A percentile compares a stretch with the other conserved stretches of the same genome.
Conservation (phyloP, 2,888 invertebrate genomes). For the Xestia c-nigrum region DNA sequence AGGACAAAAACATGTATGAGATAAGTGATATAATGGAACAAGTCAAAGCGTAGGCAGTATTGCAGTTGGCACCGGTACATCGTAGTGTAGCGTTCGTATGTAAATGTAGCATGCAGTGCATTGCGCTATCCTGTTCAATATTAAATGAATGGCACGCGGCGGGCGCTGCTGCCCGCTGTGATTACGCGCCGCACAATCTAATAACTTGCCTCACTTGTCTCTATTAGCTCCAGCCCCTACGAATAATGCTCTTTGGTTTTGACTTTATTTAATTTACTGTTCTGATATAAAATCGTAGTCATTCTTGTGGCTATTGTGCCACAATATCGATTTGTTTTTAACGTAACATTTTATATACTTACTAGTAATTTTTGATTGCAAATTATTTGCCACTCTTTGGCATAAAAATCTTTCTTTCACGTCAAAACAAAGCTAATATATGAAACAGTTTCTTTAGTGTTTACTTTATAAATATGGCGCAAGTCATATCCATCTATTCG, state of each 20-base stretch:
- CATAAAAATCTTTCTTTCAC: not conserved
- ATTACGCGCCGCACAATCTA: slow-evolving; percentile 76
- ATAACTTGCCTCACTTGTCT: slow-evolving; percentile 75
- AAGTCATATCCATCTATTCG: slow-evolving; percentile 19
- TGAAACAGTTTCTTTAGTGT: slow-evolving; percentile 7
- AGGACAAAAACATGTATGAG: slow-evolving; percentile 31
- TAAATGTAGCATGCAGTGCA: slow-evolving; percentile 70
- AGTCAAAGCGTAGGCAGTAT: slow-evolving; percentile 50
- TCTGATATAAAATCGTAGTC: slow-evolving; percentile 9
- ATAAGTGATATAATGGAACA: slow-evolving; percentile 50
- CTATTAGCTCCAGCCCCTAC: slow-evolving; percentile 66
- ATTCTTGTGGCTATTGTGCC: not conserved
- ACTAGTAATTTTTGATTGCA: not conserved
- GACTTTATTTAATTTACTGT: slow-evolving; percentile 23
- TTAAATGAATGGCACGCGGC: slow-evolving; percentile 80
- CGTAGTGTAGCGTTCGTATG: slow-evolving; percentile 54
- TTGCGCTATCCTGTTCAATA: slow-evolving; percentile 81
- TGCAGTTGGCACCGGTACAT: slow-evolving; percentile 58
- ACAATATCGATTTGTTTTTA: not conserved
- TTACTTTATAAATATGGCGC: slow-evolving; percentile 28
- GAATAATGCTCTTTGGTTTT: slow-evolving; percentile 40
- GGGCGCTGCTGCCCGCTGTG: slow-evolving; percentile 74
- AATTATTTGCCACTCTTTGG: not conserved
- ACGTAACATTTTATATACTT: no score
- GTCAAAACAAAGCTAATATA: slow-evolving; percentile 24